Evolutionary conservation across 1,140 invertebrate species (phyloP).

Genomic region (Augochlora pura): DNA sequence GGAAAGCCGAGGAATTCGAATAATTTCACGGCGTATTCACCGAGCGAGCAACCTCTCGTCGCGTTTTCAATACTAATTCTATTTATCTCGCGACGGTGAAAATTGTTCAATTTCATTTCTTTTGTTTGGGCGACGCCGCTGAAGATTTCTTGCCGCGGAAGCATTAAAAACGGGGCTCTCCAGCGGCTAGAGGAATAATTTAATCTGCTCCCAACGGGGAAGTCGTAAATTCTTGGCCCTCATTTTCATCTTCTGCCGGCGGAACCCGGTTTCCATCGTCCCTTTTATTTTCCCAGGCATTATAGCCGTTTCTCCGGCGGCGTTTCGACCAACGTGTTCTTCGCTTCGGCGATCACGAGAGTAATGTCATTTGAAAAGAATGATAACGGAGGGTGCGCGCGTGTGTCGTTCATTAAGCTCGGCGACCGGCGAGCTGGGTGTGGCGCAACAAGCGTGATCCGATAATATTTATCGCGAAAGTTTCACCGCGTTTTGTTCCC

Average conservation of each 20-base stretch:
- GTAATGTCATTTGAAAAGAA: background rate
- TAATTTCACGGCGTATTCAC: too few species aligned
- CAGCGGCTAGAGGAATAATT: background rate
- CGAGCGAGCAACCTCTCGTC: too few species aligned
- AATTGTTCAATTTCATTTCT: too few species aligned
- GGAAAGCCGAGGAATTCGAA: background rate
- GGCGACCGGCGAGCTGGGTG: too few species aligned
- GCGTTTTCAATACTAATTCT: too few species aligned
- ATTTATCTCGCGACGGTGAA: too few species aligned
- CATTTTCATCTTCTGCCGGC: background rate
- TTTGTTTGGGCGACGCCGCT: background rate
- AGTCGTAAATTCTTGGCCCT: slow-evolving; percentile 1
- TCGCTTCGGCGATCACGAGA: background rate
- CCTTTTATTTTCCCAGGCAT: background rate
- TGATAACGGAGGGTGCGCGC: background rate
- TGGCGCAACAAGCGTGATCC: too few species aligned
- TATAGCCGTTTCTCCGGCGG: background rate
- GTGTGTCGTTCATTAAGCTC: background rate
- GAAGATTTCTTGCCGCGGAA: background rate
- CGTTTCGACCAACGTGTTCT: background rate
- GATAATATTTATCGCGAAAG: background rate
- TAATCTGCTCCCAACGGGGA: background rate
- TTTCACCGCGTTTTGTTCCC: background rate
- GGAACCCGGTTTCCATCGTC: background rate
- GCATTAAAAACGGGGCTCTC: background rate